phyloP scores from a whole-genome alignment of 92 coral and sea anemone species.

The Parazoanthus darwini region DNA sequence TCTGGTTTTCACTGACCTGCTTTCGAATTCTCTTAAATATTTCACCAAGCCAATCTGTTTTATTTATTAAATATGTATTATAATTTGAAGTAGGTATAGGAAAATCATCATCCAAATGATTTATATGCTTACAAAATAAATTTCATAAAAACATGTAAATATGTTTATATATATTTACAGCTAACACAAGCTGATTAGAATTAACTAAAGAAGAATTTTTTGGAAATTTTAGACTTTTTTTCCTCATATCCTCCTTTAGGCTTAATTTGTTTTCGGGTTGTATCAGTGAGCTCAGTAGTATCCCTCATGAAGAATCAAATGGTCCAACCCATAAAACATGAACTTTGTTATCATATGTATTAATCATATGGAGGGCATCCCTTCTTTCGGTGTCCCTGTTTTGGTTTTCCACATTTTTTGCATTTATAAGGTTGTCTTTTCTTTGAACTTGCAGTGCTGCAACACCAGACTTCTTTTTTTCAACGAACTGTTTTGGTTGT shows the following conservation, averaged over 20 bases:
- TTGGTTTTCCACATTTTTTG: conserved; percentile 45
- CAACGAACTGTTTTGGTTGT: not conserved
- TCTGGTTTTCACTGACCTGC: conserved; percentile 15
- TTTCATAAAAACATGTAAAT: too few species aligned
- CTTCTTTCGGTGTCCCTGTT: conserved; percentile 30
- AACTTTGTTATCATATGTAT: not conserved
- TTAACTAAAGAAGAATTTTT: not conserved
- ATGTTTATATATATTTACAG: too few species aligned
- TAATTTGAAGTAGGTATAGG: conserved; percentile 4
- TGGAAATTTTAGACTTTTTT: conserved; percentile 10
- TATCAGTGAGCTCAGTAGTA: conserved; percentile 12
- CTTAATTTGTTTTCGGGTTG: conserved; percentile 18
- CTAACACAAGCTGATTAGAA: too few species aligned
- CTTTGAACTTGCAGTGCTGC: conserved; percentile 9
- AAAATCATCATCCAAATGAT: conserved; percentile 18
- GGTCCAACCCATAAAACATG: conserved; percentile 3
- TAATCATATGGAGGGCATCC: conserved; percentile 32
- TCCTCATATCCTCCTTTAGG: conserved; percentile 13
- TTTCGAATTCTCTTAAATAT: not conserved
- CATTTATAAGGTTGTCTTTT: conserved; percentile 19
- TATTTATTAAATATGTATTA: conserved; percentile 11
- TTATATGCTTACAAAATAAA: conserved; percentile 11
- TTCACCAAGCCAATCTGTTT: not conserved
- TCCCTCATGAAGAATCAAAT: conserved; percentile 10
- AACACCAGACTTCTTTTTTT: conserved; percentile 22